Base-by-base conservation (phyloP, 1,140 invertebrate genomes). In the Macrocentrus cingulum region DNA sequence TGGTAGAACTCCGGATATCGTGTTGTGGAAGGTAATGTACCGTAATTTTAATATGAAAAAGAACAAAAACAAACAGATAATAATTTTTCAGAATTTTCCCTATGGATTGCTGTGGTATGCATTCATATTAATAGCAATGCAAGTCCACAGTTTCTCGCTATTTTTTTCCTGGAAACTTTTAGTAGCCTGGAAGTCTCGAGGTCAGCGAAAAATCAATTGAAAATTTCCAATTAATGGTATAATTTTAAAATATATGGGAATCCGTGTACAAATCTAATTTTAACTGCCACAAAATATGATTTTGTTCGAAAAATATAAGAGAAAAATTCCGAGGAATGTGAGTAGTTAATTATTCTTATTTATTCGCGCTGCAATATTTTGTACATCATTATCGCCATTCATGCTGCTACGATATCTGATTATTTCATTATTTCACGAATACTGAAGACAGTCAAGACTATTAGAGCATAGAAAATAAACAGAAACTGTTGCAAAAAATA, bases 71-170 rank as follows among this genome's bases (percentile, higher is more conserved):
- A 39, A 6, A 4, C 25, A 39, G 9, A 42, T 52, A 39, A 23
- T 39, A 49, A 67, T 70, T 50, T 86, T 85, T 52, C 78, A 95
- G 90, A 90, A 88, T 23, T 90, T 92, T 68, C 95, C 95, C 0
- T 93, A 97, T 74, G 93, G 92, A 22, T 78, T 98, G 15, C 81
- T 98, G 54, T 98, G 95, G 95, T 97, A 95, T 75, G 90, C 87
- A 42, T 98, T 97, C 79, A 87, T 97, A 46, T 75, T 94, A 15
- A 72, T 94, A 1, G 92, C 92, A 13, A 83, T 92, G 20, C 95
- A 98, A 83, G 87, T 98, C 41, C 96, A 98, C 76, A 82, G 84
- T 22, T 95, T 97, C 76, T 91, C 94, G 42, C 74, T 97, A 8
- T 91, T 90, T 72, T 98, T 97, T 80, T 88, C 92, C 1, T 88